Percentiles rank a stretch among this genome's conserved stretches.
phyloP scores from a whole-genome alignment of 1,140 invertebrate species.

The Drosophila equinoxialis region DNA sequence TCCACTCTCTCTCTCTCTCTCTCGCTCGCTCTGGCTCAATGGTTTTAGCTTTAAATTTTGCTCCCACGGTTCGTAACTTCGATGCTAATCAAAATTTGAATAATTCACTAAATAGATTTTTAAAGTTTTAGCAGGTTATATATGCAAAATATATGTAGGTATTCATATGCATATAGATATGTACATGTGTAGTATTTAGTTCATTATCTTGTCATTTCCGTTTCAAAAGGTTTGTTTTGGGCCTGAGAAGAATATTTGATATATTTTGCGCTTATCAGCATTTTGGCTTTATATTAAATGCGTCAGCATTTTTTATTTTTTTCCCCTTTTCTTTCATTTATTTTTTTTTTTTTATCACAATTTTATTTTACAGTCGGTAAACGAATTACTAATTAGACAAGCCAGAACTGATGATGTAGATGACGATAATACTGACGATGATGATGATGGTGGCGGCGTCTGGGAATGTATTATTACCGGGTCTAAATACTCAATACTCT shows the following conservation, averaged over 20 bases:
- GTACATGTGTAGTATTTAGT: constrained; percentile 5
- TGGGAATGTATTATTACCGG: constrained; percentile 9
- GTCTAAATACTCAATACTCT: background rate
- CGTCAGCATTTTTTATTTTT: constrained; percentile 8
- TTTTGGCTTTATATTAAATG: constrained; percentile 13
- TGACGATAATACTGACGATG: too few species aligned
- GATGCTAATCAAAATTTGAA: constrained; percentile 75
- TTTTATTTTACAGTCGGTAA: constrained; percentile 5
- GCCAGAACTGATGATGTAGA: background rate
- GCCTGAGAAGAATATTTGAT: constrained; percentile 18
- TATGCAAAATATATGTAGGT: background rate
- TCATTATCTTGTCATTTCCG: constrained; percentile 23
- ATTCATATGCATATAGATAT: background rate
- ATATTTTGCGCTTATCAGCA: constrained; percentile 21
- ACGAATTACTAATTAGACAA: constrained; percentile 10
- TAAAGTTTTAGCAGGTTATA: constrained; percentile 20
- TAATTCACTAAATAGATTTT: constrained; percentile 42
- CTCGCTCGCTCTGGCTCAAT: too few species aligned
- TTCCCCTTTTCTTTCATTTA: background rate
- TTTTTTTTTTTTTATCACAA: constrained; percentile 15
- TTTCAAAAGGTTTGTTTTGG: constrained; percentile 8
- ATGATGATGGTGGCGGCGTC: background rate
- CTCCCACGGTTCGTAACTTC: constrained; percentile 60
- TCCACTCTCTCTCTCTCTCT: background rate
- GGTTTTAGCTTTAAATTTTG: constrained; percentile 42